A percentile compares a stretch with the other conserved stretches of the same genome.
Conservation (phyloP, 2,888 invertebrate species). For the Rotaria sp. region DNA sequence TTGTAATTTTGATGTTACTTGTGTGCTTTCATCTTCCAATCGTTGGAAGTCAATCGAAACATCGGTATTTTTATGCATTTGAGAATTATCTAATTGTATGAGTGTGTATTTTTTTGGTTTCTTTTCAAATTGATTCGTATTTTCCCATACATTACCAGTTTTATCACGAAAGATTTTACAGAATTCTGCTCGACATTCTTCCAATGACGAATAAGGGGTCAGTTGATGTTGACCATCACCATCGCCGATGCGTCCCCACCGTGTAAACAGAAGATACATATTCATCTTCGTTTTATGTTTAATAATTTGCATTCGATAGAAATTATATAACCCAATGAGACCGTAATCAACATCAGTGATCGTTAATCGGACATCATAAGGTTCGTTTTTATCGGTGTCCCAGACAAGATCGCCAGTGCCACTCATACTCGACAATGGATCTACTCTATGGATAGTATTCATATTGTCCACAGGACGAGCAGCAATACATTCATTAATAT, state of each 20-base stretch:
- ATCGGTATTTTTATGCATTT: constrained; percentile 9
- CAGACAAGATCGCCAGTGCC: not conserved
- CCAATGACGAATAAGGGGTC: no score
- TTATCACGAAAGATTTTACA: constrained; percentile 54
- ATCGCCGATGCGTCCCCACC: constrained; percentile 46
- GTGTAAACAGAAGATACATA: constrained; percentile 52
- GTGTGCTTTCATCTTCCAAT: not conserved
- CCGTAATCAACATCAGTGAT: constrained; percentile 53
- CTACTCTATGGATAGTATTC: not conserved
- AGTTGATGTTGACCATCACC: no score
- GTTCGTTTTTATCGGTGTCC: constrained; percentile 37
- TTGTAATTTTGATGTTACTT: not conserved
- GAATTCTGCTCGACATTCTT: constrained; percentile 49
- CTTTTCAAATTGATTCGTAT: constrained; percentile 30
- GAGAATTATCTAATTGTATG: constrained; percentile 16
- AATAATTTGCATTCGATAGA: constrained; percentile 56
- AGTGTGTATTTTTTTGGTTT: constrained; percentile 32
- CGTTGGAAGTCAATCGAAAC: not conserved
- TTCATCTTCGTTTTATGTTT: constrained; percentile 48
- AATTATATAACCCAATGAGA: constrained; percentile 53
- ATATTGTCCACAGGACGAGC: not conserved
- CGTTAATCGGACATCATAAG: constrained; percentile 51
- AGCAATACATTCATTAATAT: not conserved
- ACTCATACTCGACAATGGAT: constrained; percentile 31
- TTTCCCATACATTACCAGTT: constrained; percentile 52